These are phyloP conservation scores for Urocolius indicus DNA, from an alignment of 2,113 vertebrate genomes.

Conservation along the genomic window DNA sequence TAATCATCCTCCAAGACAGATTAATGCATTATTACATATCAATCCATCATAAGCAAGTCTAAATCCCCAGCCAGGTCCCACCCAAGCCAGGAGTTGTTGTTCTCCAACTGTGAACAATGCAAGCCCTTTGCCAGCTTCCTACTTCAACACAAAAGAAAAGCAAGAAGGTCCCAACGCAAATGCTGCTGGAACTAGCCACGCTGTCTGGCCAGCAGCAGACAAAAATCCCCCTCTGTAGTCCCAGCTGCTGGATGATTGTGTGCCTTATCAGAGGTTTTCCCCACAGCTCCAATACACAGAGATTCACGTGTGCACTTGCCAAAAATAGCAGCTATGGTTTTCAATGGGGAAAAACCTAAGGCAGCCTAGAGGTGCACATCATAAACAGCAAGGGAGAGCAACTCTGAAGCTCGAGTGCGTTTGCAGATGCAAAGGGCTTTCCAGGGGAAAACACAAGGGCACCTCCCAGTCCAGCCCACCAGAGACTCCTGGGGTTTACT, in stretches of 20 bases:
- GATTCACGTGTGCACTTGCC: rapidly evolving
- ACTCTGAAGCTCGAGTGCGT: not conserved
- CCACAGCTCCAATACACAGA: not conserved
- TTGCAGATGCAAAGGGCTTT: rapidly evolving
- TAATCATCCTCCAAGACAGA: not conserved
- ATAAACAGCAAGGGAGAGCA: not conserved
- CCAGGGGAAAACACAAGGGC: not conserved
- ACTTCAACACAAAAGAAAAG: slow-evolving; percentile 10
- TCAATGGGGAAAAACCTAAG: not conserved
- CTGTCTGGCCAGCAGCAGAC: not conserved
- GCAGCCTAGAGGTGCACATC: not conserved
- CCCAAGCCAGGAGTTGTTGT: not conserved
- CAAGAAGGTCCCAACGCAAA: not conserved
- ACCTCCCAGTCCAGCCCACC: not conserved
- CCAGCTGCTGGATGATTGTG: rapidly evolving
- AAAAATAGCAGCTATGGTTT: not conserved
- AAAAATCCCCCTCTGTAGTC: not conserved
- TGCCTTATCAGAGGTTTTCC: not conserved
- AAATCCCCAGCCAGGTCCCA: not conserved
- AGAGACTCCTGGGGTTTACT: not conserved
- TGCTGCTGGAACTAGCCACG: not conserved
- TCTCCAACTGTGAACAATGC: not conserved
- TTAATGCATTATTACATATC: not conserved
- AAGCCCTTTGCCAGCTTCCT: slow-evolving; percentile 9
- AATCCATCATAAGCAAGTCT: not conserved